Percentiles rank a stretch among this genome's conserved stretches.
Conservation (phyloP, 1,140 invertebrate species). For the Drosophila pachea region DNA sequence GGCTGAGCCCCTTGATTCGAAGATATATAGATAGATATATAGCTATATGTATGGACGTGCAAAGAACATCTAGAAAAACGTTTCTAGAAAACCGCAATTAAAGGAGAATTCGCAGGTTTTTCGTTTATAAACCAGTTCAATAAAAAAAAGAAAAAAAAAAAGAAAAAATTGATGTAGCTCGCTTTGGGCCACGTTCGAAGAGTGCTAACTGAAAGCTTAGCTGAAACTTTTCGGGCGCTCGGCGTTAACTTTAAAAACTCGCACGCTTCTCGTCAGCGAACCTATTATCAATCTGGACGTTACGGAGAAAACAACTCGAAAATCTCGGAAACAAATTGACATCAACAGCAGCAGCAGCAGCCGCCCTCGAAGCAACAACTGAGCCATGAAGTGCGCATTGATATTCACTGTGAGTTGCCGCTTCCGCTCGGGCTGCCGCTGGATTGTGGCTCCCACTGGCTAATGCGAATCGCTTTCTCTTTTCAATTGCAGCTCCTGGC, state of each 20-base stretch:
- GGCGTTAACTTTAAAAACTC: constrained; percentile 60
- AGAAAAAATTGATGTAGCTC: constrained; percentile 7
- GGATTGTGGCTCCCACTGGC: not conserved
- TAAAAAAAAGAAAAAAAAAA: constrained; percentile 14
- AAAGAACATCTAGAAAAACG: constrained; percentile 1
- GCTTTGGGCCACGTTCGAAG: constrained; percentile 22
- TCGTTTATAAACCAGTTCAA: constrained; percentile 30
- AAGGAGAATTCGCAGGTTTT: constrained; percentile 23
- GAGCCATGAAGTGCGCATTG: constrained; percentile 62
- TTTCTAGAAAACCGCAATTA: constrained; percentile 25
- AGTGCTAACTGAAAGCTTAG: constrained; percentile 72
- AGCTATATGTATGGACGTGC: not conserved
- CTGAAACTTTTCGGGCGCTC: constrained; percentile 39
- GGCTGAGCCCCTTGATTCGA: not conserved
- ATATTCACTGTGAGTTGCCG: constrained; percentile 64
- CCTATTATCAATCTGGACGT: constrained; percentile 70
- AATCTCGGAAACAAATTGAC: not conserved
- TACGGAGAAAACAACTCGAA: constrained; percentile 47
- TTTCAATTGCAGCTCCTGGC: constrained; percentile 31
- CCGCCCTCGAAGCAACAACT: constrained; percentile 15
- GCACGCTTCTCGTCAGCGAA: constrained; percentile 41
- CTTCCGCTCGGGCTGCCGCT: not conserved
- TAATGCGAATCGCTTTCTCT: not conserved
- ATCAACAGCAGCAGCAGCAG: constrained; percentile 12
- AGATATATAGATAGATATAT: not conserved